Evolutionary conservation across 2,113 vertebrate species (phyloP).

Genomic region (Mohoua ochrocephala): DNA sequence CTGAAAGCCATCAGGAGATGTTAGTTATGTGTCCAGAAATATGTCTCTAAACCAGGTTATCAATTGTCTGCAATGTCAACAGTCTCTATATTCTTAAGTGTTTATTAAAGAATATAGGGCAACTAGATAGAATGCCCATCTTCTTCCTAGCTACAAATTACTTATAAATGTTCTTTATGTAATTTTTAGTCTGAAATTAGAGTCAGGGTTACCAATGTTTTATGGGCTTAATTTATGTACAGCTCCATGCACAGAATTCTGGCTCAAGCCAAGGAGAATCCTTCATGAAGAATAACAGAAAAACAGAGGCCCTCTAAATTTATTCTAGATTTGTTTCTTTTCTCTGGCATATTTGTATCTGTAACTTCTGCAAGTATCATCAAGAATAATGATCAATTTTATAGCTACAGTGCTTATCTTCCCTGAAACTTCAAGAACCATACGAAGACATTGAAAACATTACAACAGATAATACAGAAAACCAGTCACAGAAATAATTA

Average conservation of each 20-base stretch:
- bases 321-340: neutral
- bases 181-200: neutral
- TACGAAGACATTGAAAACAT: neutral
- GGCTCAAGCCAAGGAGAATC: neutral
- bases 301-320: neutral
- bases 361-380: neutral
- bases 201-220: neutral
- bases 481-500: neutral
- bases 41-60: neutral
- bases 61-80: neutral
- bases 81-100: neutral
- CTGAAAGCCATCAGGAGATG: neutral
- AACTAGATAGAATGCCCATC: neutral
- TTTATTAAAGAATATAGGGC: neutral
- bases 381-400: constrained; percentile 11
- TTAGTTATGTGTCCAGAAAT: neutral
- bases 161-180: neutral
- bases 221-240: neutral
- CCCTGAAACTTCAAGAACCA: neutral
- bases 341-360: neutral
- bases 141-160: neutral
- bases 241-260: neutral
- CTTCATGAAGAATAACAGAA: neutral
- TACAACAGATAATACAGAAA: neutral
- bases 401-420: neutral